A percentile compares a stretch with the other conserved stretches of the same genome.
phyloP scores from a whole-genome alignment of 2,888 invertebrate genomes.

The Oithona nana region DNA sequence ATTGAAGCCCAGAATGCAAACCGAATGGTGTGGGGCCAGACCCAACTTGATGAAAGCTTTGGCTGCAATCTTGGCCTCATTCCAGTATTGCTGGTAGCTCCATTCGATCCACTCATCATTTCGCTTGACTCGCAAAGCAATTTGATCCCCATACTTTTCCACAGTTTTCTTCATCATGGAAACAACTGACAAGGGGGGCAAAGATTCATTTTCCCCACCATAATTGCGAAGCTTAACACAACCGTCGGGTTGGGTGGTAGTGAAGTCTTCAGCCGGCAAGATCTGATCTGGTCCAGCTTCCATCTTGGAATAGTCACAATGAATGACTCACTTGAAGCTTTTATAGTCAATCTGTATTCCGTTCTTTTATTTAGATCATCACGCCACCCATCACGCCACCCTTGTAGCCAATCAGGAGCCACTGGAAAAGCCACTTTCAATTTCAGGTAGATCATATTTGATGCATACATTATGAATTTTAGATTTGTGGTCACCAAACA shows the following conservation, averaged over 20 bases:
- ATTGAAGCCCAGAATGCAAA: conserved; percentile 80
- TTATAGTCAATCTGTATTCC: too few relatives aligned
- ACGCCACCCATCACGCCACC: too few relatives aligned
- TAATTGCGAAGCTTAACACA: conserved; percentile 41
- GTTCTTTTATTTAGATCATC: too few relatives aligned
- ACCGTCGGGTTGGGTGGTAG: conserved; percentile 38
- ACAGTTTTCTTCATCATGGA: conserved; percentile 43
- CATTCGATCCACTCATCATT: conserved; percentile 22
- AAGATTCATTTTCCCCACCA: not conserved
- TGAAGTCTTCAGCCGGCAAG: conserved; percentile 37
- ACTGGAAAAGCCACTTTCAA: too few relatives aligned
- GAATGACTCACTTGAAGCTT: too few relatives aligned
- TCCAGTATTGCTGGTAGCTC: conserved; percentile 6
- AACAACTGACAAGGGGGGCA: conserved; percentile 47
- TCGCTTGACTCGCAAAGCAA: conserved; percentile 45
- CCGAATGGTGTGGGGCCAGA: conserved; percentile 52
- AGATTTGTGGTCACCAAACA: too few relatives aligned
- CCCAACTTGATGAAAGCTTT: conserved; percentile 71
- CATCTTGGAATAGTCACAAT: too few relatives aligned
- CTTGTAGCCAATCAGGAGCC: too few relatives aligned
- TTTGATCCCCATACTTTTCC: conserved; percentile 41
- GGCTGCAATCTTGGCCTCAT: conserved; percentile 39
- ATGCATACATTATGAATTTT: too few relatives aligned
- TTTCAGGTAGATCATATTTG: too few relatives aligned
- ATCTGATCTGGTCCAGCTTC: conserved; percentile 55